These are phyloP conservation scores for Entomobrya multifasciata DNA, from an alignment of 2,888 invertebrate genomes.

Conservation along the genomic window DNA sequence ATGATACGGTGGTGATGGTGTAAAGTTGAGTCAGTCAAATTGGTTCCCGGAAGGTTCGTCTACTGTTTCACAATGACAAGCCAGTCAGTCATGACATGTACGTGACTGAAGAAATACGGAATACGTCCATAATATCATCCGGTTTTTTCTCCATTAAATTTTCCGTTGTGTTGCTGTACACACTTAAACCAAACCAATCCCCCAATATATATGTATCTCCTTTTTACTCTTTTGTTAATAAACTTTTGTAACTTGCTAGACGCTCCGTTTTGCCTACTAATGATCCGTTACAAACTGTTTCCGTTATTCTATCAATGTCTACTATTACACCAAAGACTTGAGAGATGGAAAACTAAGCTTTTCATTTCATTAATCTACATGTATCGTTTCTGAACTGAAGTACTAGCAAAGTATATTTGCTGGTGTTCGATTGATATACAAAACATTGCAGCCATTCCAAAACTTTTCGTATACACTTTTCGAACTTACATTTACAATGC, in stretches of 20 bases:
- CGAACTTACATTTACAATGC: background rate
- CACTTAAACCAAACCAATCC: background rate
- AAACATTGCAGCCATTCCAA: background rate
- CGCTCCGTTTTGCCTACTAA: conserved; percentile 49
- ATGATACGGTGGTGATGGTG: too few relatives aligned
- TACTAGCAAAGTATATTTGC: too few relatives aligned
- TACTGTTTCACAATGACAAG: conserved; percentile 50
- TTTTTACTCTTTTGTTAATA: conserved; percentile 23
- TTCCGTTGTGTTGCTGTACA: background rate
- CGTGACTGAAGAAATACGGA: conserved; percentile 61
- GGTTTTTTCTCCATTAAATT: conserved; percentile 43
- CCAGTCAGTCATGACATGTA: conserved; percentile 59
- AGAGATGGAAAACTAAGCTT: background rate
- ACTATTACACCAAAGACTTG: background rate
- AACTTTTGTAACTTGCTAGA: conserved; percentile 27
- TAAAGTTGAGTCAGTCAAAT: conserved; percentile 6
- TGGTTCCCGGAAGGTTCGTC: conserved; percentile 60
- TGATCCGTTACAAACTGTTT: conserved; percentile 61
- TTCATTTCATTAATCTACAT: background rate
- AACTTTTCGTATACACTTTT: background rate
- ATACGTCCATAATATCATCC: conserved; percentile 52
- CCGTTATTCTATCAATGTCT: conserved; percentile 12
- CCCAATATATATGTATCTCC: background rate
- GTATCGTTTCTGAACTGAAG: too few relatives aligned
- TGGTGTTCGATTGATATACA: too few relatives aligned